Base-by-base conservation (phyloP, 2,113 vertebrate species). In the Daphoenositta chrysoptera region DNA sequence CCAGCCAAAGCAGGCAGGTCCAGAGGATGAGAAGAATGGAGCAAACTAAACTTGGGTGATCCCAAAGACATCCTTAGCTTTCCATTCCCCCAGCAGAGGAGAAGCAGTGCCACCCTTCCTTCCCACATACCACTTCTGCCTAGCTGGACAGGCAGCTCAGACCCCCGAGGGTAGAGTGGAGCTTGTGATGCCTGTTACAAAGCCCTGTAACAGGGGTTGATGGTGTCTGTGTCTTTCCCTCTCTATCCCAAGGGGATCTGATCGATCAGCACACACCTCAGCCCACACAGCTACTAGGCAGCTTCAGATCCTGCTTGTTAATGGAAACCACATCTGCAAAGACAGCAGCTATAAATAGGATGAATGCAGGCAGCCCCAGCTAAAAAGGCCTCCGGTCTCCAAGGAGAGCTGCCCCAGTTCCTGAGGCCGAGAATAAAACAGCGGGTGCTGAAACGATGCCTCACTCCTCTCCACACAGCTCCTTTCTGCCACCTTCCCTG, bases 141-240 rank as follows among this genome's bases (percentile, higher is more conserved):
- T 42, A 30, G 28, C 66, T 85, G 57, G 4, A 2, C 10, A 10
- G 6, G 7, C 57, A 90, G 35, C 24, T 87, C 75, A 66, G 28
- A 37, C 10, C 8, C 9, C 31, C 0, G 0, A 39, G 37, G 40
- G 16, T 4, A 47, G 33, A 47, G 35, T 15, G 23, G 45, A 61
- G 39, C 17, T 27, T 24, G 17, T 21, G 2, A 9, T 39, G 12
- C 10, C 44, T 15, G 4, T 63, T 12, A 20, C 9, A 27, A 45
- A 79, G 50, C 24, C 17, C 47, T 6, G 1, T 15, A 37, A 37
- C 22, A 35, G 7, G 26, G 26, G 23, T 7, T 53, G 6, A 6
- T 16, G 7, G 13, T 23, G 15, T 14, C 7, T 13, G 1, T 8
- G 7, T 39, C 35, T 40, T 53, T 78, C 37, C 33, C 24, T 68